Evolutionary conservation across 1,140 invertebrate species (phyloP).

Genomic region (Triops cancriformis): DNA sequence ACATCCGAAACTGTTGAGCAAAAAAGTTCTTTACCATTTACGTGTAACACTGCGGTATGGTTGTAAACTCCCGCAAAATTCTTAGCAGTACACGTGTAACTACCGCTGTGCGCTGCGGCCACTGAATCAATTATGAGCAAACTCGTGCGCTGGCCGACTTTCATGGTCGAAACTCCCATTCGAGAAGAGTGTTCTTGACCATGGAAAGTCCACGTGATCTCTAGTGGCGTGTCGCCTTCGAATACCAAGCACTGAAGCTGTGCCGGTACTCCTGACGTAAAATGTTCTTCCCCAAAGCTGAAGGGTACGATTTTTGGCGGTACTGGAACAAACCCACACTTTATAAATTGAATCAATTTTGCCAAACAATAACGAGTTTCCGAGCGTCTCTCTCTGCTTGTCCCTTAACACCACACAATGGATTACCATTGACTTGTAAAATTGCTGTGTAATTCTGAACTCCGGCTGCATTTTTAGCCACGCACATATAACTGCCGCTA

Average conservation of each 20-base stretch:
- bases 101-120: constrained; percentile 61
- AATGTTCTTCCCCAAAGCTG: constrained; percentile 49
- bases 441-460: constrained; percentile 46
- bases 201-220: constrained; percentile 53
- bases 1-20: not conserved
- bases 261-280: constrained; percentile 61
- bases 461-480: constrained; percentile 44
- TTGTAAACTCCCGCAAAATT: constrained; percentile 57
- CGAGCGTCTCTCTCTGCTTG: not conserved
- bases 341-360: constrained; percentile 18
- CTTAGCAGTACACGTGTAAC: constrained; percentile 68
- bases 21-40: constrained; percentile 25
- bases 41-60: constrained; percentile 38
- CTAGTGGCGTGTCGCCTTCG: constrained; percentile 51
- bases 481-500: constrained; percentile 50
- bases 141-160: constrained; percentile 58
- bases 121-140: constrained; percentile 66
- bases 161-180: constrained; percentile 38
- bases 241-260: constrained; percentile 61
- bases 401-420: constrained; percentile 57
- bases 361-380: not conserved
- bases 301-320: constrained; percentile 51
- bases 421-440: constrained; percentile 58
- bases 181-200: constrained; percentile 37
- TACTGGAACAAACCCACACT: constrained; percentile 49